Base-by-base conservation (phyloP, 2,888 invertebrate genomes). In the Dasypogon diadema region DNA sequence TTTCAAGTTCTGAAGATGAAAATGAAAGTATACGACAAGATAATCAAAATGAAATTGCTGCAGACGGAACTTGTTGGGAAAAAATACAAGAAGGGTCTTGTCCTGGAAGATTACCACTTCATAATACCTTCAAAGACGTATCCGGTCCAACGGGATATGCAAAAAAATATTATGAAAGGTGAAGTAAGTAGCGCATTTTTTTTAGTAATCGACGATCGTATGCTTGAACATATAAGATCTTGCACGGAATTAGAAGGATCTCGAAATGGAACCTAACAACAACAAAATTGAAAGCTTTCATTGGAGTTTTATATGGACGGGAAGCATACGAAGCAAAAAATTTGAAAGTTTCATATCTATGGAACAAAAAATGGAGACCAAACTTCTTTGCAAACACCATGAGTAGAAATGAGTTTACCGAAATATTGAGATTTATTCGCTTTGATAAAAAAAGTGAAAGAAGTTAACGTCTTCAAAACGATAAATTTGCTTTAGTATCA, bases 241-340 rank as follows among this genome's bases (percentile, higher is more conserved):
- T 54, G 65, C 48, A 65, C 65, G 22, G 65, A 65, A 48, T 65
- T 37, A 75, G 55, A 68, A 65, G 56, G 68, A 37, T 70, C 68
- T 55, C 68, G 75, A 70, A 75, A n/a, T 75, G 68, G 75, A 75
- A 68, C 18, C 55, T 70, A 68, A 54, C 68, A 34, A 42, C 42
- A 30, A 60, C 37, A 75, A 75, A 75, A 75, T 37, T 75, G 21
- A 75, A 75, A 68, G 95, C 8, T 86, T 95, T 42, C 95, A 95
- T 10, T 95, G 95, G 94, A 91, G 95, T 14, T 95, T 95, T 10
- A 86, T 95, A 79, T 93, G 93, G 80, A 92, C 92, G 12, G 83
- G 94, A 94, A 2, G 91, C 92, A 87, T 89, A 68, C 85, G 88
- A 14, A 90, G 93, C 82, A 88, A 89, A 79, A 95, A 95, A 95